phyloP scores from a whole-genome alignment of 2,888 invertebrate species.

The Chrysomela aeneicollis region DNA sequence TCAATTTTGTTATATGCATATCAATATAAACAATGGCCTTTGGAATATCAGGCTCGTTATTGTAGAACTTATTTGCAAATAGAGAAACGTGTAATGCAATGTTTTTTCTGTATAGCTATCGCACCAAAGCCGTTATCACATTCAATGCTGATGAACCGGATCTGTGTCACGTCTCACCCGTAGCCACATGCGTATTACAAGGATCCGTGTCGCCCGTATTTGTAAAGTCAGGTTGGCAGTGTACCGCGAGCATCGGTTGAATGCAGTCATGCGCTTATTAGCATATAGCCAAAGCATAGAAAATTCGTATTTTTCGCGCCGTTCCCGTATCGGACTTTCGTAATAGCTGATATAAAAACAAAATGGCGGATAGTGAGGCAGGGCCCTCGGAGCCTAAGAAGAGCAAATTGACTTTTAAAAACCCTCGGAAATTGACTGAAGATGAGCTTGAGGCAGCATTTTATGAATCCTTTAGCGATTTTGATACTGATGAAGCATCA shows the following conservation, averaged over 20 bases:
- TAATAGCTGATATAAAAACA: constrained; percentile 19
- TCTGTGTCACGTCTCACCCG: too few species aligned
- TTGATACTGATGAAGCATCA: not conserved
- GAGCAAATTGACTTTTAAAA: not conserved
- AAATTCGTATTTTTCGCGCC: constrained; percentile 13
- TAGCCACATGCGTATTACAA: too few species aligned
- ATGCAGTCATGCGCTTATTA: constrained; percentile 6
- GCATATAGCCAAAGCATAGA: constrained; percentile 16
- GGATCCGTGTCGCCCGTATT: constrained; percentile 6
- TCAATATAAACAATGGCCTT: constrained; percentile 3
- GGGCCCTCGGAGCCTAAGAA: constrained; percentile 10
- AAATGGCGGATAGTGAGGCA: constrained; percentile 20
- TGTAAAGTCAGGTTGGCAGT: constrained; percentile 9
- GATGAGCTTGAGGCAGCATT: constrained; percentile 8
- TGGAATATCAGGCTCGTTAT: not conserved
- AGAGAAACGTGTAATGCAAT: constrained; percentile 5
- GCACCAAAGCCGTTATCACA: constrained; percentile 11
- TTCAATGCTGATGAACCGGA: constrained; percentile 16
- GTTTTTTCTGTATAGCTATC: not conserved
- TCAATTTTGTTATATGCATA: too few species aligned
- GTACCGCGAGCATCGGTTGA: constrained; percentile 10
- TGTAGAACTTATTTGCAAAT: constrained; percentile 6
- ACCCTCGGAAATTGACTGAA: constrained; percentile 6
- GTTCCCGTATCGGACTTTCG: constrained; percentile 17
- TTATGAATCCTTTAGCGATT: not conserved